These are phyloP conservation scores for Leucoraja ocellata DNA, from an alignment of 2,797 vertebrate genomes.

Conservation along the genomic window DNA sequence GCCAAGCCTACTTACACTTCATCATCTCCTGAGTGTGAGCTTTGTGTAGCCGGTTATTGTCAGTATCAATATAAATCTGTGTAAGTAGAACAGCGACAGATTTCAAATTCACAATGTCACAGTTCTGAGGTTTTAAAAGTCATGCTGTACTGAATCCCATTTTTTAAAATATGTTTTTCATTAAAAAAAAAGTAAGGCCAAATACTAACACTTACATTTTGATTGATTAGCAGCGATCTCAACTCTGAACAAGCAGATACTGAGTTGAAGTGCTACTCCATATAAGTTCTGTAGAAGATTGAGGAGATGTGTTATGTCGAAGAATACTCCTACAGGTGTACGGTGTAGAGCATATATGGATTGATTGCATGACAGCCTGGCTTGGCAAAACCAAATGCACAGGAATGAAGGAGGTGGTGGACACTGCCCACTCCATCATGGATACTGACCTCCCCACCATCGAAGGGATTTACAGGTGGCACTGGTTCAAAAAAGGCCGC, in stretches of 20 bases:
- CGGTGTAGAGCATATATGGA: too few species aligned
- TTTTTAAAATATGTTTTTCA: background rate
- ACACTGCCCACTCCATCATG: too few species aligned
- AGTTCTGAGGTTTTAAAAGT: background rate
- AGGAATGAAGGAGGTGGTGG: too few species aligned
- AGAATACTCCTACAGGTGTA: too few species aligned
- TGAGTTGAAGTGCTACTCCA: background rate
- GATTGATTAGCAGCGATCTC: background rate
- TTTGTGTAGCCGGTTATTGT: background rate
- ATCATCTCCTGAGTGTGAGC: background rate
- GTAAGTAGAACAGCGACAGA: background rate
- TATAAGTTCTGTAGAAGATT: background rate
- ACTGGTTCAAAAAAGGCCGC: too few species aligned
- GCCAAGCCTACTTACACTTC: background rate
- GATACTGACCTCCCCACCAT: too few species aligned
- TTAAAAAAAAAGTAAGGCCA: background rate
- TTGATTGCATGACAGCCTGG: too few species aligned
- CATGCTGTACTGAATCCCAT: background rate
- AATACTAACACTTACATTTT: background rate
- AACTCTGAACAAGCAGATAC: background rate
- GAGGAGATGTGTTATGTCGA: too few species aligned
- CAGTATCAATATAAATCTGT: constrained; percentile 1
- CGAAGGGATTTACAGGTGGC: too few species aligned
- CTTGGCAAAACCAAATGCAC: too few species aligned
- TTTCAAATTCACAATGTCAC: background rate